Base-by-base conservation (phyloP, 2,797 vertebrate species). In the Potorous gilbertii region DNA sequence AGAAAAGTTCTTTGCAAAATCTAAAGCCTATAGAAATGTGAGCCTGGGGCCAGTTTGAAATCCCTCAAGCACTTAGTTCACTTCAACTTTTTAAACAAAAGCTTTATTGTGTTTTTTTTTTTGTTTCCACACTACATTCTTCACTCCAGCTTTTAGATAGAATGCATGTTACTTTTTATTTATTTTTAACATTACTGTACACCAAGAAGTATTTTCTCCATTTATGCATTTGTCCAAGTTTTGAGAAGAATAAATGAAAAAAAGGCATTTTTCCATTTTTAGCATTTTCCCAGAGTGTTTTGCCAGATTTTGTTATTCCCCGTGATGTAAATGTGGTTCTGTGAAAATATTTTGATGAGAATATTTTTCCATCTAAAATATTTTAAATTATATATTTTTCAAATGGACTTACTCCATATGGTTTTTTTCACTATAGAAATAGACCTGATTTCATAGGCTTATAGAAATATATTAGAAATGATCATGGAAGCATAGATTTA, bases 71-170 rank as follows among this genome's bases (percentile, higher is more conserved):
- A 27, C 40, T 81, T 81, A 81, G 40, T 46, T 46, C 74, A 81
- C 40, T 46, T 24, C 10, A 46, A 46, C 40, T 46, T 81, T 46
- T 46, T 81, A 81, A 81, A 81, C 74, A 81, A 81, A 81, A 81
- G 74, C 40, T 27, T 81, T 81, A 81, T 46, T 81, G 74, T 81
- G 27, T 21, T 52, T 52, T 52, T 52, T 52, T 52, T 81, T 81
- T 81, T 46, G 74, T 46, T 81, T 46, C 74, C 12, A 46, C 9
- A 3, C 94, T 56, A 92, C 74, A 94, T 21, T 93, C 93, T 94
- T 95, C 93, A 95, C 56, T n/a, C 46, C 92, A 95, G 94, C 56
- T 95, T 97, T 13, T 46, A 95, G 96, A 90, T 12, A 95, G 40
- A 90, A 93, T 55, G 90, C 90, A 92, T 54, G 50, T n/a, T 94